Evolutionary conservation across 2,797 vertebrate species (phyloP), one percentile per base, ranked within the genome.

Genomic region (Salarias fasciatus): DNA sequence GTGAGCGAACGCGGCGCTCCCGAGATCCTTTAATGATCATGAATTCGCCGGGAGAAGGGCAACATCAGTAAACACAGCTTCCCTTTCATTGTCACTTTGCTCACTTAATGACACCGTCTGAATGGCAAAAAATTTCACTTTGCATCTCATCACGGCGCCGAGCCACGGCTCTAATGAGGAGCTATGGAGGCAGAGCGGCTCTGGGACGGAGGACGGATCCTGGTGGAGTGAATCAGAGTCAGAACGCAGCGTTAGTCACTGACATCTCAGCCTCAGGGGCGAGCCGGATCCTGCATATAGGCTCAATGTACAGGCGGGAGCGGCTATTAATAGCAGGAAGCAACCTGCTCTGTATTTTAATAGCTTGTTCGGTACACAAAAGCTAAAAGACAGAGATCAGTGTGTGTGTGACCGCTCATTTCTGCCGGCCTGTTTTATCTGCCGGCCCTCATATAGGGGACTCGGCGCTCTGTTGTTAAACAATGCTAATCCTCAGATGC

Each of bases 191-290:
- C 52, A 66, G 63, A 63, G 33, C 47, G 51, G 67, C 63, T 30
- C 41, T 61, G 75, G 53, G 69, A 59, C 31, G 54, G 66, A 49
- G 63, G 53, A 49, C 33, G 50, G 78, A 81, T 70, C 56, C 43
- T 83, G 78, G 83, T 82, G 87, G 68, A 65, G 77, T 71, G 83
- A 84, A 80, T 90, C 76, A 76, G 53, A 83, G 72, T 87, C 79
- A 86, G 87, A 86, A 58, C 60, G 50, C 82, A 63, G 68, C 5
- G 64, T 79, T 67, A 84, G 75, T 83, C 84, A 55, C 53, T 69
- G 72, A 64, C 70, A 70, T 77, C 62, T 24, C 12, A 57, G 86
- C 81, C 75, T 63, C 36, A 0, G 80, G 79, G 69, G 49, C 33
- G 36, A 46, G 69, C 71, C 47, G 59, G 36, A 67, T 68, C 53